These are phyloP conservation scores for Pitta sordida DNA, from an alignment of 2,113 vertebrate species.

Conservation along the genomic window DNA sequence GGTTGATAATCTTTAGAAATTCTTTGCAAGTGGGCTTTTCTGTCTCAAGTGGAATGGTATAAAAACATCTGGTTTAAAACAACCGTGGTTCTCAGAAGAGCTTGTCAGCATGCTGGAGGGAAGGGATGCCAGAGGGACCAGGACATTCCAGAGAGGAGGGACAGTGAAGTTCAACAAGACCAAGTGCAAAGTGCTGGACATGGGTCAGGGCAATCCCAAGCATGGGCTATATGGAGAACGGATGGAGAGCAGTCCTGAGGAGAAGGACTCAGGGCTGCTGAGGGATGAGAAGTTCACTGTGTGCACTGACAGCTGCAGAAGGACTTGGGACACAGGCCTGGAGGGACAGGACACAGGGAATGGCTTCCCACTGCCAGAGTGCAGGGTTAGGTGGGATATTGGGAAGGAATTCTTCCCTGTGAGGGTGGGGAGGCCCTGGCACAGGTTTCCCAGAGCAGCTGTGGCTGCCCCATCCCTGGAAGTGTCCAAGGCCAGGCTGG, in stretches of 20 bases:
- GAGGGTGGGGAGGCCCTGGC: not conserved
- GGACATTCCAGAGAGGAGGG: not conserved
- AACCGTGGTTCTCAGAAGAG: not conserved
- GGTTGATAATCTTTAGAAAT: not conserved
- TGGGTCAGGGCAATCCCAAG: not conserved
- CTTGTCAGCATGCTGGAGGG: not conserved
- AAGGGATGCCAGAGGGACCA: not conserved
- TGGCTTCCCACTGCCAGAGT: not conserved
- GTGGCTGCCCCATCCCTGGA: not conserved
- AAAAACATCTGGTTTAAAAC: not conserved
- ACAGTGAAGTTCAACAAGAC: not conserved
- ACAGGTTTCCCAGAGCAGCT: not conserved
- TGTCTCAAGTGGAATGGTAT: not conserved
- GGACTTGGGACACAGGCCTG: not conserved
- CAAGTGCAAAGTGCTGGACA: accelerated
- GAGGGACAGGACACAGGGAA: not conserved
- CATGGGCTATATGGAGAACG: not conserved
- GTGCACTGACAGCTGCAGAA: not conserved
- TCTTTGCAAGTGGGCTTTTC: not conserved
- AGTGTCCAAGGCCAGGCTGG: not conserved
- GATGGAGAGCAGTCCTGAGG: not conserved
- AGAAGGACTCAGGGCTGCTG: not conserved
- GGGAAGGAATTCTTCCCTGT: not conserved
- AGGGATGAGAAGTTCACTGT: not conserved
- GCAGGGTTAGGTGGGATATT: not conserved